Evolutionary conservation across 1,140 invertebrate genomes (phyloP).

Genomic region (Brachionus sp.): DNA sequence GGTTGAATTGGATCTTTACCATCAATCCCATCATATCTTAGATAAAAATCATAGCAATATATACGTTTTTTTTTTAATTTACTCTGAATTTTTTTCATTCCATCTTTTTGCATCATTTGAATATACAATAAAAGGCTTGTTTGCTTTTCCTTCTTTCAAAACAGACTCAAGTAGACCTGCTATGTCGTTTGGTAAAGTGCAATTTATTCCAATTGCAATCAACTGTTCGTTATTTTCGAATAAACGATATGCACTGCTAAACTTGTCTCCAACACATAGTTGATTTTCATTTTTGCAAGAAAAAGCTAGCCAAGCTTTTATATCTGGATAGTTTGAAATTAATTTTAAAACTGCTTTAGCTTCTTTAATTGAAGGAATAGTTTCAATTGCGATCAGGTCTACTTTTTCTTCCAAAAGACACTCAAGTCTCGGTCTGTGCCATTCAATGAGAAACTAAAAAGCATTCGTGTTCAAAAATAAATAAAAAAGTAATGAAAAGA

Average conservation of each 20-base stretch:
- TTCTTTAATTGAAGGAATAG: constrained; percentile 77
- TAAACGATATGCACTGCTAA: constrained; percentile 64
- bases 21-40: constrained; percentile 51
- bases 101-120: constrained; percentile 71
- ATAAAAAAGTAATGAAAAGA: not conserved
- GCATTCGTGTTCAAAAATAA: not conserved
- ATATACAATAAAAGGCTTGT: constrained; percentile 67
- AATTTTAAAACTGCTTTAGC: constrained; percentile 74
- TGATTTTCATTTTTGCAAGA: constrained; percentile 65
- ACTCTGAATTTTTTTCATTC: constrained; percentile 55
- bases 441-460: constrained; percentile 66
- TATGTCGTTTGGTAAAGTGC: constrained; percentile 68
- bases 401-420: constrained; percentile 72
- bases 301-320: constrained; percentile 78
- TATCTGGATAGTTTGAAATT: constrained; percentile 68
- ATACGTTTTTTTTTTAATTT: not conserved
- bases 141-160: constrained; percentile 58
- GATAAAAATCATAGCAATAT: constrained; percentile 53
- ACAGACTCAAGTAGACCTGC: constrained; percentile 61
- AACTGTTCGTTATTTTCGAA: constrained; percentile 66
- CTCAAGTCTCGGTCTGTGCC: constrained; percentile 74
- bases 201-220: constrained; percentile 79
- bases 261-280: constrained; percentile 67
- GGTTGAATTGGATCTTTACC: constrained; percentile 62
- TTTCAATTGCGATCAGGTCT: constrained; percentile 80